A percentile compares a stretch with the other conserved stretches of the same genome.
Conservation (phyloP, 2,888 invertebrate genomes). For the Malacosoma neustria region DNA sequence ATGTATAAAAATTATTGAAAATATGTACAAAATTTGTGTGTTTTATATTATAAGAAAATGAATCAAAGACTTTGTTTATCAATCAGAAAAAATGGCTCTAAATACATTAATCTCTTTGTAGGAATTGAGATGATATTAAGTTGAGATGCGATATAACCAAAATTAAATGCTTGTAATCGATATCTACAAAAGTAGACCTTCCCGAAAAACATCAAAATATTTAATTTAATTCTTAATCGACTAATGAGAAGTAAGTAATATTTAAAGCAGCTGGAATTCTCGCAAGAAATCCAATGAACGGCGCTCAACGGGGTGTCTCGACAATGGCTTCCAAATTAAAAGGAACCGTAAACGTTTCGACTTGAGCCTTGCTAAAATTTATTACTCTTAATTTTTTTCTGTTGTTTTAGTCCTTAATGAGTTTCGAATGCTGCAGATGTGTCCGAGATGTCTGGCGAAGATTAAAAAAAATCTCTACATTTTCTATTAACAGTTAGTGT, state of each 20-base stretch:
- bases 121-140: too few species aligned
- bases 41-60: too few species aligned
- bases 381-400: conserved; percentile 62
- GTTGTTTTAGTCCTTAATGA: conserved; percentile 68
- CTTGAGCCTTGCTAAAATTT: conserved; percentile 72
- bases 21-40: too few species aligned
- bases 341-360: conserved; percentile 70
- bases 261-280: conserved; percentile 66
- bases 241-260: conserved; percentile 65
- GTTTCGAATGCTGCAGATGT: conserved; percentile 67
- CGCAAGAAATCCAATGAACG: conserved; percentile 60
- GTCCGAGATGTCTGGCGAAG: conserved; percentile 43
- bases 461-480: conserved; percentile 41
- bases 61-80: too few species aligned
- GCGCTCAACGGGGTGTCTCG: conserved; percentile 63
- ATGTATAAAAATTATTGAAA: too few species aligned
- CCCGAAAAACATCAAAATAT: conserved; percentile 12
- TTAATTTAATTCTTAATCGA: conserved; percentile 58
- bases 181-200: too few species aligned
- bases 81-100: too few species aligned
- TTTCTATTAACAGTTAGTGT: conserved; percentile 30
- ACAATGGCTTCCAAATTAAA: conserved; percentile 74
- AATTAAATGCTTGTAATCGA: too few species aligned
- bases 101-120: too few species aligned
- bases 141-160: too few species aligned